These are phyloP conservation scores for Forbesichthys agassizii DNA, from an alignment of 2,113 vertebrate genomes.

Conservation along the genomic window DNA sequence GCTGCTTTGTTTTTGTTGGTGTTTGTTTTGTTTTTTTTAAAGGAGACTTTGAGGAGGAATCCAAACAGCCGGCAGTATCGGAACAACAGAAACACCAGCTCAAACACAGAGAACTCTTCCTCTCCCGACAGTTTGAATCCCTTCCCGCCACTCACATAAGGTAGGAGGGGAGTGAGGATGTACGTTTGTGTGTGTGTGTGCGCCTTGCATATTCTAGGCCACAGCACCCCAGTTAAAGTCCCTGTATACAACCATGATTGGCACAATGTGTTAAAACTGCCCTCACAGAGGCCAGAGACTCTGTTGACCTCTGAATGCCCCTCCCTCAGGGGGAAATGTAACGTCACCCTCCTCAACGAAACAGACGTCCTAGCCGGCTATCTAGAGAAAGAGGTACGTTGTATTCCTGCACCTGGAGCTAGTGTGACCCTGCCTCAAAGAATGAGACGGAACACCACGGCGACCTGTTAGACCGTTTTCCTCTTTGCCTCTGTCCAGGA, in stretches of 20 bases:
- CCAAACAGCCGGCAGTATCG: constrained; percentile 84
- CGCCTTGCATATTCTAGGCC: background rate
- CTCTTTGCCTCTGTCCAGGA: constrained; percentile 74
- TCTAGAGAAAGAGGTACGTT: constrained; percentile 84
- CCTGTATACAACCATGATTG: background rate
- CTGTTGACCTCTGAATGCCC: background rate
- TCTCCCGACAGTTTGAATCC: constrained; percentile 91
- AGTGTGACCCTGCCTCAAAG: too few species aligned
- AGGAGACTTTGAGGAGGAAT: constrained; percentile 95
- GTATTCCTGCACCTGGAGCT: background rate
- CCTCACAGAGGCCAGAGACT: background rate
- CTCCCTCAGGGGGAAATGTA: constrained; percentile 86
- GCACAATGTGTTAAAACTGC: background rate
- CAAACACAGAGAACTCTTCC: constrained; percentile 91
- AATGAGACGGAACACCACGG: background rate
- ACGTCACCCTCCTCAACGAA: constrained; percentile 91
- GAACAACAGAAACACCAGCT: constrained; percentile 92
- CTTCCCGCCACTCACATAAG: constrained; percentile 92
- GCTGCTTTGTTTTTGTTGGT: constrained; percentile 10
- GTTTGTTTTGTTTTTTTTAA: constrained; percentile 17
- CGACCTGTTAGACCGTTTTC: background rate
- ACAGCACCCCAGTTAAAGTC: background rate
- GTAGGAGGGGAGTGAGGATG: constrained; percentile 59
- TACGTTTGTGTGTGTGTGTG: background rate
- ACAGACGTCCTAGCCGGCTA: constrained; percentile 88